These are phyloP conservation scores for Aplidium turbinatum DNA, from an alignment of 23 tunicate genomes.

Conservation along the genomic window DNA sequence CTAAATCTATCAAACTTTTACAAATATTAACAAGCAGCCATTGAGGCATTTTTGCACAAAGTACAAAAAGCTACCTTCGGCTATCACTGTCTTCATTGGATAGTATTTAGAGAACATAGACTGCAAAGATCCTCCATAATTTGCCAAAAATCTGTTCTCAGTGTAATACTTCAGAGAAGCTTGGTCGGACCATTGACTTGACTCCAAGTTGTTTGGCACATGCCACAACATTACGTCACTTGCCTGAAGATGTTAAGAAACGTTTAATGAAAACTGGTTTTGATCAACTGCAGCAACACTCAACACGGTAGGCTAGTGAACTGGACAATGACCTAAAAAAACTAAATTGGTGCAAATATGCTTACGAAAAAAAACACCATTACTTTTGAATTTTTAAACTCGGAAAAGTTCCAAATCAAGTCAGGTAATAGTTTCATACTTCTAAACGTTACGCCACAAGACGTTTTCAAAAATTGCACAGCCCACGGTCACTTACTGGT, in stretches of 20 bases:
- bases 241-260: conserved; percentile 24
- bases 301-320: background rate
- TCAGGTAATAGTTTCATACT: background rate
- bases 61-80: no score
- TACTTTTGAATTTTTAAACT: no score
- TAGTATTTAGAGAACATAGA: conserved; percentile 64
- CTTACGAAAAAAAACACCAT: no score
- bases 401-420: background rate
- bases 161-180: conserved; percentile 89
- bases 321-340: background rate
- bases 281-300: no score
- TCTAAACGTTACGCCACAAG: background rate
- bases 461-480: background rate
- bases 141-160: conserved; percentile 54
- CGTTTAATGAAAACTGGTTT: background rate
- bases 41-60: no score
- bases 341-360: no score
- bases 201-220: conserved; percentile 76
- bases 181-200: conserved; percentile 46
- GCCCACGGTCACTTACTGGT: conserved; percentile 20
- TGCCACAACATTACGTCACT: conserved; percentile 95
- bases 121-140: conserved; percentile 80
- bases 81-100: no score
- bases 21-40: no score
- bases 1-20: no score